A percentile compares a stretch with the other conserved stretches of the same genome.
phyloP scores from a whole-genome alignment of 2,113 vertebrate species.

The Charina bottae region DNA sequence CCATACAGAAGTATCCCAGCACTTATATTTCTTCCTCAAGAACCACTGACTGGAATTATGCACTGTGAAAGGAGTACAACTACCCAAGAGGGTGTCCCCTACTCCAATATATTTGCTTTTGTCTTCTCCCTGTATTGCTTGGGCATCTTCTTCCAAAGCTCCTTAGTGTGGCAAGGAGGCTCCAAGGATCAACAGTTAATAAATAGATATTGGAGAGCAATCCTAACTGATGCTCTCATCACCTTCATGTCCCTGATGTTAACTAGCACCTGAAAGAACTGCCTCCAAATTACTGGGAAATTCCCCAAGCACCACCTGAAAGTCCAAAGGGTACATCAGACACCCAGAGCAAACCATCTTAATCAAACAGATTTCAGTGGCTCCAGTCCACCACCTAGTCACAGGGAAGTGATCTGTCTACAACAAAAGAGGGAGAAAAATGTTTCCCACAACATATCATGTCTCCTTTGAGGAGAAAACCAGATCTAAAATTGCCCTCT shows the following conservation, averaged over 20 bases:
- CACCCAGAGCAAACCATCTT: background rate
- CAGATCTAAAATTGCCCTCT: background rate
- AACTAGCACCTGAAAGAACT: background rate
- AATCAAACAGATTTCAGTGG: background rate
- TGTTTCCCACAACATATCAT: background rate
- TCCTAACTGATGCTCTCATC: background rate
- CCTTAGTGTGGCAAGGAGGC: background rate
- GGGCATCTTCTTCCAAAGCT: background rate
- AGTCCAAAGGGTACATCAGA: background rate
- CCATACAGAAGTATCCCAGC: too few relatives aligned
- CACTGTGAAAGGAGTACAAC: background rate
- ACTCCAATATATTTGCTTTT: background rate
- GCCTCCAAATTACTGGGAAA: background rate
- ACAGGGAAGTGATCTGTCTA: background rate
- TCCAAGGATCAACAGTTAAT: background rate
- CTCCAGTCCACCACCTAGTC: background rate
- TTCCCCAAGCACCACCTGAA: background rate
- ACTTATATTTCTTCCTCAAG: too few relatives aligned
- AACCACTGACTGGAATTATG: background rate
- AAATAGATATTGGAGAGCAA: background rate
- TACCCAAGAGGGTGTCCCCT: background rate
- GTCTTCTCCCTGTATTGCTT: background rate
- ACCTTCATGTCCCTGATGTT: background rate
- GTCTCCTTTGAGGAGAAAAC: background rate
- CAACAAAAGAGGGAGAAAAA: background rate